Conservation (phyloP, 2,797 vertebrate genomes). For the Tarsius wallacei region DNA sequence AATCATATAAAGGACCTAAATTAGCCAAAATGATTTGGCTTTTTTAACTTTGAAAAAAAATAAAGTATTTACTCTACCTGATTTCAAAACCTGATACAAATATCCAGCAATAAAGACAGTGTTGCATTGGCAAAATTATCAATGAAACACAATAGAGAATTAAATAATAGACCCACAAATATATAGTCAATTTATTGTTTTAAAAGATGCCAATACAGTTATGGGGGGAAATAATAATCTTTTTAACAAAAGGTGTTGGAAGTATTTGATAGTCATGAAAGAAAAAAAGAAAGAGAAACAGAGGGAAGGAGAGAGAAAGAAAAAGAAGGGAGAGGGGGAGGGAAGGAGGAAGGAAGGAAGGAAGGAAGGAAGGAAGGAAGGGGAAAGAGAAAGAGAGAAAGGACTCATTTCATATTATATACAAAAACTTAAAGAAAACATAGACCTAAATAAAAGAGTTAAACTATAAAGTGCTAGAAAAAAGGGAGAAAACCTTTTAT, state of each 20-base stretch:
- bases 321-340: too few relatives aligned
- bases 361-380: neutral
- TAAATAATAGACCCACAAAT: neutral
- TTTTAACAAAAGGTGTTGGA: neutral
- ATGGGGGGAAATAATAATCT: neutral
- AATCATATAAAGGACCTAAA: neutral
- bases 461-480: neutral
- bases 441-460: neutral
- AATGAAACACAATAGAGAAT: neutral
- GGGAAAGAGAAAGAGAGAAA: neutral
- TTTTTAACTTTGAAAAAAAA: neutral
- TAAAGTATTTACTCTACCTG: neutral
- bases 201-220: neutral
- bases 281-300: neutral
- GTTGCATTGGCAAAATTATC: neutral
- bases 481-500: neutral
- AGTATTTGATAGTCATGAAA: neutral
- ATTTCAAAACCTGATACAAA: neutral
- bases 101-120: neutral
- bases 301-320: too few relatives aligned
- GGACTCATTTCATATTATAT: neutral
- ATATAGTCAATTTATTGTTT: neutral
- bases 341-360: rapidly evolving
- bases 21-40: neutral
- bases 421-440: constrained; percentile 16